Evolutionary conservation across 2,797 vertebrate genomes (phyloP).

Genomic region (Acanthiza pusilla): DNA sequence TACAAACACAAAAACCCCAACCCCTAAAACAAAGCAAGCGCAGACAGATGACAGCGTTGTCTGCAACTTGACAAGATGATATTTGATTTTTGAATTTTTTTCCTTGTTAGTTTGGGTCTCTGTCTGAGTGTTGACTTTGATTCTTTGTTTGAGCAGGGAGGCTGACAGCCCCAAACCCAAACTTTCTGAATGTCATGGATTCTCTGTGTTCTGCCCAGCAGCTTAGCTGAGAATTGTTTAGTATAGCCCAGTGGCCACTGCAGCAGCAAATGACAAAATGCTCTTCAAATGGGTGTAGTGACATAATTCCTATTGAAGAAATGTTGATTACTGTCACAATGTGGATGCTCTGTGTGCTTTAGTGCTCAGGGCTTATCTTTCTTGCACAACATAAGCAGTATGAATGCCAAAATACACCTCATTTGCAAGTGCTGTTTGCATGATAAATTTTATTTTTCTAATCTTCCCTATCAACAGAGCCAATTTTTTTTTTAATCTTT

Average conservation of each 20-base stretch:
- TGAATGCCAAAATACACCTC: background rate
- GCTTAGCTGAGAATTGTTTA: background rate
- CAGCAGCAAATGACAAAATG: background rate
- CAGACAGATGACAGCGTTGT: background rate
- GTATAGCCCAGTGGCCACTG: background rate
- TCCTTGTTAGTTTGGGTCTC: background rate
- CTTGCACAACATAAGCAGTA: background rate
- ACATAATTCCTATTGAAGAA: background rate
- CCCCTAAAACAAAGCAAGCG: background rate
- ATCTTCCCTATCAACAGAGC: slow-evolving; percentile 7
- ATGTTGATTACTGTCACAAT: background rate
- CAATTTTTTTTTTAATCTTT: background rate
- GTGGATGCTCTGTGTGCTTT: background rate
- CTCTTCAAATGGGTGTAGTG: background rate
- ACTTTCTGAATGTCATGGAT: background rate
- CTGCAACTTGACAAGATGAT: background rate
- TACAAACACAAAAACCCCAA: background rate
- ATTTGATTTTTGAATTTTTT: background rate
- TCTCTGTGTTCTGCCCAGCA: background rate
- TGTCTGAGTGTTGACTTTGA: background rate
- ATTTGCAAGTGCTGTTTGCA: slow-evolving; percentile 25
- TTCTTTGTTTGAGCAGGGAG: background rate
- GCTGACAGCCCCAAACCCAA: background rate
- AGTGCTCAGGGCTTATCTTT: background rate
- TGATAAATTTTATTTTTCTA: slow-evolving; percentile 38